Base-by-base conservation (phyloP, 2,113 vertebrate species). In the Brachyhypopomus occidentalis region DNA sequence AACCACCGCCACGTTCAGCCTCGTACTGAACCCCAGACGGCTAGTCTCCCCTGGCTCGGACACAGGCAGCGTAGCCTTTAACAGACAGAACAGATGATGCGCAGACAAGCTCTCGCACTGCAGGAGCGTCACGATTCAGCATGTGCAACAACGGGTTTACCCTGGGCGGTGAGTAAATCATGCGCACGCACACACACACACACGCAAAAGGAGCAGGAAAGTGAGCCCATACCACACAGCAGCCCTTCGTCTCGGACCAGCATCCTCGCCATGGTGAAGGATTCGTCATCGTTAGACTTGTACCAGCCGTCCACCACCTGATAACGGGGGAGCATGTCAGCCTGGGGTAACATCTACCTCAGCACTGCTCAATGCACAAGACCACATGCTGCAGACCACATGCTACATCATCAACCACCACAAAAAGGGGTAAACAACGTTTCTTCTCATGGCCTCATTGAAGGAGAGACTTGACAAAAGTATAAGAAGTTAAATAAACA, bases 231-330 rank as follows among this genome's bases (percentile, higher is more conserved):
- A 85, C 81, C 86, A 20, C 81, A 85, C 71, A 87, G 58, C 14
- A 84, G 69, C 5, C 82, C 86, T 56, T 99, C 98, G 8, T 98
- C 95, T 45, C 94, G 88, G 56, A 99, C 97, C 75, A 99, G 89
- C 94, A 96, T 94, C 9, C 97, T 96, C 0, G 97, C 94, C 6
- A 96, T 91, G 83, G 92, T 82, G 77, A 99, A 98, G 0, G 97
- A 93, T 20, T 97, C 96, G 78, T 97, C 92, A 0, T 99, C 97
- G 0, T 89, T 94, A 52, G 93, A 94, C 87, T 99, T 99, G 91
- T 93, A 95, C 98, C 98, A 99, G 60, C 67, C 81, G 79, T 99
- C 97, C 38, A 99, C 92, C 14, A 96, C 66, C 98, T 99, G 89
- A 3, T 1, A 48, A 66, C 22, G 25, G 25, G 2, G n/a, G 20